These are phyloP conservation scores for Taphrorychus bicolor DNA, from an alignment of 2,888 invertebrate genomes.

Conservation along the genomic window DNA sequence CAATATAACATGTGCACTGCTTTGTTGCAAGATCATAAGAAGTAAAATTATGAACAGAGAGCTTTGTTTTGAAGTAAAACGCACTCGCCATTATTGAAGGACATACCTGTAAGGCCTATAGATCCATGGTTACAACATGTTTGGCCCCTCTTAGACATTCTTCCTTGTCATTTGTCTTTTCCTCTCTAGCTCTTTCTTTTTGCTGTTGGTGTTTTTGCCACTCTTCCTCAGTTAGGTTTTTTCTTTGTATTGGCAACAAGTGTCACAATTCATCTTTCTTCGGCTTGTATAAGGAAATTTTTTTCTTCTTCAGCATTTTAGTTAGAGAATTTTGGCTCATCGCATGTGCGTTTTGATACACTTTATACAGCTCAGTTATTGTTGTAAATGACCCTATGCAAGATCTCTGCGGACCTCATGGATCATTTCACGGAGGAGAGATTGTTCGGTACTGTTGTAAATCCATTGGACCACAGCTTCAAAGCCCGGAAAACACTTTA, in stretches of 20 bases:
- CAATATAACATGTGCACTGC: constrained; percentile 43
- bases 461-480: no score
- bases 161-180: constrained; percentile 7
- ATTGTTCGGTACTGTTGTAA: no score
- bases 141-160: constrained; percentile 16
- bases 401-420: no score
- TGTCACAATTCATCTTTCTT: no score
- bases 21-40: constrained; percentile 44
- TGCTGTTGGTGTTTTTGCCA: constrained; percentile 27
- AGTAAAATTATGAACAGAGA: constrained; percentile 48
- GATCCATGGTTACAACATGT: constrained; percentile 43
- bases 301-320: no score
- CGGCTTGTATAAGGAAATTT: constrained; percentile 38
- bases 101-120: constrained; percentile 35
- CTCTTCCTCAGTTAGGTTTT: constrained; percentile 42
- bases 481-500: no score
- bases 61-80: constrained; percentile 48
- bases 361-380: no score
- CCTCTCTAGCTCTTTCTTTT: constrained; percentile 5
- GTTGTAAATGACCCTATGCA: no score
- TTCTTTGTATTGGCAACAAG: constrained; percentile 43
- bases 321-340: no score
- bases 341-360: no score
- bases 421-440: no score
- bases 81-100: constrained; percentile 41